A percentile compares a stretch with the other conserved stretches of the same genome.
phyloP scores from a whole-genome alignment of 2,888 invertebrate species.

The Eremobia ochroleuca region DNA sequence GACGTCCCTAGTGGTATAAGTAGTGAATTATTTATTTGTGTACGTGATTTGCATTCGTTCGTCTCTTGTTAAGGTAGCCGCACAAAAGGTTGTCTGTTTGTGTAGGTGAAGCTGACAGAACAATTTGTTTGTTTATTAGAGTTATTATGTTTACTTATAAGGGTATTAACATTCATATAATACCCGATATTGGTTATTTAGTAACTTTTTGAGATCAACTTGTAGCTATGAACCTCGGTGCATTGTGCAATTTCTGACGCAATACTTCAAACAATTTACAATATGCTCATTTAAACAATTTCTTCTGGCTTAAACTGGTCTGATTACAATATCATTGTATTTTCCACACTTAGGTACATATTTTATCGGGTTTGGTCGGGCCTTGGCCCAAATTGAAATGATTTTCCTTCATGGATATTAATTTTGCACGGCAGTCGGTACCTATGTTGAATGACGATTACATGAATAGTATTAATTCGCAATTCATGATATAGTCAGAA shows the following conservation, averaged over 20 bases:
- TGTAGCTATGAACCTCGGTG: conserved; percentile 62
- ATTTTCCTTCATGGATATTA: conserved; percentile 67
- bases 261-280: conserved; percentile 71
- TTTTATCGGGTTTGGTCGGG: conserved; percentile 64
- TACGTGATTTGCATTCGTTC: conserved; percentile 14
- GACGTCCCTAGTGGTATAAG: conserved; percentile 5
- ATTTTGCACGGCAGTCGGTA: conserved; percentile 48
- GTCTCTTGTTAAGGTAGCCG: conserved; percentile 16
- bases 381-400: conserved; percentile 71
- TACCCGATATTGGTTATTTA: conserved; percentile 42
- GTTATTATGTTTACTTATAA: conserved; percentile 14
- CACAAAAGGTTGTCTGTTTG: conserved; percentile 17
- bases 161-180: conserved; percentile 17
- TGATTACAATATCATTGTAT: conserved; percentile 51
- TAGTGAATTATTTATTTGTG: conserved; percentile 13
- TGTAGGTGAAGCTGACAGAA: neutral
- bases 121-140: conserved; percentile 15
- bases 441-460: conserved; percentile 51
- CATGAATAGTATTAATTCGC: conserved; percentile 55
- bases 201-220: conserved; percentile 54
- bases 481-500: conserved; percentile 49
- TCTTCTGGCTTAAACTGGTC: conserved; percentile 50
- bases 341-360: conserved; percentile 53
- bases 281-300: conserved; percentile 56
- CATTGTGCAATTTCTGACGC: conserved; percentile 79